Evolutionary conservation across 2,113 vertebrate genomes (phyloP).

Genomic region (Dermatemys mawii): DNA sequence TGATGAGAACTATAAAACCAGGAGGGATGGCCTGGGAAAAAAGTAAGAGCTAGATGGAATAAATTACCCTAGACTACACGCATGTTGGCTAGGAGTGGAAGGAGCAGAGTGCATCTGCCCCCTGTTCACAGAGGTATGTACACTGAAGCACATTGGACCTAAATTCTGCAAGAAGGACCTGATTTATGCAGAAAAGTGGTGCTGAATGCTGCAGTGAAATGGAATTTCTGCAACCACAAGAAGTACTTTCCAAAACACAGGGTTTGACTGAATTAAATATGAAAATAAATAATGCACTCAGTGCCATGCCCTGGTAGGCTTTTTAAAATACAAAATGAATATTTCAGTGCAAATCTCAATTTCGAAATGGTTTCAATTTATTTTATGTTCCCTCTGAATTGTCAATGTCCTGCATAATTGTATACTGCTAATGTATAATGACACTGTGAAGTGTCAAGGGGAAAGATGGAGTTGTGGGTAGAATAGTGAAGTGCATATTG

Average conservation of each 20-base stretch:
- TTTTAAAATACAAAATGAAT: neutral
- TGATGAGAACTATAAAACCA: neutral
- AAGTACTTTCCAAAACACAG: neutral
- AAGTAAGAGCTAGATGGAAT: neutral
- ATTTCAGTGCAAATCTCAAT: neutral
- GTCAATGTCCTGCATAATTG: neutral
- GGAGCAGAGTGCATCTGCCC: neutral
- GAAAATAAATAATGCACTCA: neutral
- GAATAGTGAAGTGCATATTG: neutral
- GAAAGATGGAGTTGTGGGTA: neutral
- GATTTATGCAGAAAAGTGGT: neutral
- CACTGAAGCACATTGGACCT: neutral
- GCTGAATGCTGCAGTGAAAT: neutral
- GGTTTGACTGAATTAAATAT: neutral
- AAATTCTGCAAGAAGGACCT: neutral
- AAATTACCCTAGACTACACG: neutral
- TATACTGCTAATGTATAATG: neutral
- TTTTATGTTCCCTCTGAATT: neutral
- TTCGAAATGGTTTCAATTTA: neutral
- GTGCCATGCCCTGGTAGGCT: neutral
- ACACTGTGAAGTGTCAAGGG: neutral
- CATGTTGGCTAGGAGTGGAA: neutral
- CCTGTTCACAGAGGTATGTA: neutral
- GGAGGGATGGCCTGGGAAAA: neutral
- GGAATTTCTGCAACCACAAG: neutral